Conservation (phyloP, 2,113 vertebrate species). For the Crocuta crocuta region DNA sequence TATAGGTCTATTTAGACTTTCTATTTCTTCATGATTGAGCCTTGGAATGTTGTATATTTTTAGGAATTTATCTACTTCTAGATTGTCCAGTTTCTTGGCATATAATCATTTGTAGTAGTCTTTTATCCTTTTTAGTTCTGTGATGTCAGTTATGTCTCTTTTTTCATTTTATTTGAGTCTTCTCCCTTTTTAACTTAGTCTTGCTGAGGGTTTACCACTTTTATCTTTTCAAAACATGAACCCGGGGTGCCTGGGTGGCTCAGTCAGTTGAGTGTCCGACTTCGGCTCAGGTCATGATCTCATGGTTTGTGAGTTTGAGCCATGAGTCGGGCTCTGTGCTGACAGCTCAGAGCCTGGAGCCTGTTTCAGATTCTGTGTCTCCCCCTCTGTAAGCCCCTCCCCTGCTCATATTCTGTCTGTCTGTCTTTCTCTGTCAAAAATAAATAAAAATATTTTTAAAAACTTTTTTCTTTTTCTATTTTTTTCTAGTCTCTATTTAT, state of each 20-base stretch:
- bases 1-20: background rate
- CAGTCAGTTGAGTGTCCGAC: no score
- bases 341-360: no score
- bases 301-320: no score
- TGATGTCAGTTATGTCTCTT: background rate
- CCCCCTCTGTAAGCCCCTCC: no score
- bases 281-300: no score
- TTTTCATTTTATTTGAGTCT: background rate
- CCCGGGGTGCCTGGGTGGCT: no score
- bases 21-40: background rate
- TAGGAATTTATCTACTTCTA: background rate
- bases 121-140: background rate
- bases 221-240: background rate
- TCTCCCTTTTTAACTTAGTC: background rate
- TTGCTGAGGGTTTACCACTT: background rate
- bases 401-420: no score
- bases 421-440: no score
- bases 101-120: background rate
- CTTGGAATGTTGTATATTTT: background rate
- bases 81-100: background rate
- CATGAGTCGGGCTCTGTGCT: no score
- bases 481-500: background rate
- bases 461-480: background rate
- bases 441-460: no score
- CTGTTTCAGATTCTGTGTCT: no score